Conservation (phyloP, 2,888 invertebrate genomes). For the Terebella lapidaria region DNA sequence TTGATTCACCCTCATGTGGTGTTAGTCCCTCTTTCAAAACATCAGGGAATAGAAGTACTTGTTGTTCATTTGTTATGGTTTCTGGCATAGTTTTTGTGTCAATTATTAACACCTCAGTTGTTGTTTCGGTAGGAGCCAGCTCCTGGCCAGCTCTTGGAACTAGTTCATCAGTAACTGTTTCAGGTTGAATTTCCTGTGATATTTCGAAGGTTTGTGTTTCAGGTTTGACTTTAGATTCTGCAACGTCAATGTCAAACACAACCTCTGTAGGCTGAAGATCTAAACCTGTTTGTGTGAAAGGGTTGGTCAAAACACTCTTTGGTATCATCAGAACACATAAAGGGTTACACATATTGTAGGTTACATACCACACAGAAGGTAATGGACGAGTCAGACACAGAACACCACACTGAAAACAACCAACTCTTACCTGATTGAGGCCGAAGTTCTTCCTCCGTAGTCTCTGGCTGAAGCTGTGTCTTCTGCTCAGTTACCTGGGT, state of each 20-base stretch:
- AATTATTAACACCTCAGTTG: slow-evolving; percentile 5
- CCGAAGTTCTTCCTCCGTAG: no score
- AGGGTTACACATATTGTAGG: no score
- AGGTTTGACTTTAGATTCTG: not conserved
- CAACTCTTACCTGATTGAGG: no score
- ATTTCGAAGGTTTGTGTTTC: slow-evolving; percentile 3
- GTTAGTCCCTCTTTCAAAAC: slow-evolving; percentile 9
- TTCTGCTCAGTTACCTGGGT: no score
- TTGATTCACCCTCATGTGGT: not conserved
- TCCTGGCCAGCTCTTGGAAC: not conserved
- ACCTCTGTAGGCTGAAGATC: slow-evolving; percentile 8
- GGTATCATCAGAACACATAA: no score
- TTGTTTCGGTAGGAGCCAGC: slow-evolving; percentile 1
- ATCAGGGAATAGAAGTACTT: slow-evolving; percentile 7
- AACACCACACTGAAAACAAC: no score
- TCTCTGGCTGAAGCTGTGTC: no score
- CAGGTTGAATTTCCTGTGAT: not conserved
- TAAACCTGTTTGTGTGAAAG: not conserved
- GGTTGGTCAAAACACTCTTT: not conserved
- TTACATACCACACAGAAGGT: no score
- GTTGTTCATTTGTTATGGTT: slow-evolving; percentile 5
- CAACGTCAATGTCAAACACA: slow-evolving; percentile 8
- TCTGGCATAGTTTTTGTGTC: not conserved
- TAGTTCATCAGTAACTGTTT: slow-evolving; percentile 3
- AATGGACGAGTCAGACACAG: no score